These are phyloP conservation scores for Bombyx mandarina DNA, from an alignment of 1,140 invertebrate species.

Conservation along the genomic window DNA sequence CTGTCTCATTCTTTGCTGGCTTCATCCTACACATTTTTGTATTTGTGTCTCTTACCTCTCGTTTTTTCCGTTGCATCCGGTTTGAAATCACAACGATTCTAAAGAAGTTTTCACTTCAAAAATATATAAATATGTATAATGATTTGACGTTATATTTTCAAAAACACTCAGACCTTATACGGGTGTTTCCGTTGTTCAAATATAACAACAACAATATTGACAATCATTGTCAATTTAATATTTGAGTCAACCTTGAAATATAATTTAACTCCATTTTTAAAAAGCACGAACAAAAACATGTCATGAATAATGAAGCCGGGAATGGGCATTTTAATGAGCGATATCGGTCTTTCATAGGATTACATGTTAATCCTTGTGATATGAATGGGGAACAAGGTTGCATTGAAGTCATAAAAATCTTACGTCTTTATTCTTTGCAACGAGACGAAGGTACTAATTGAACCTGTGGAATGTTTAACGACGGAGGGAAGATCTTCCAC, in stretches of 20 bases:
- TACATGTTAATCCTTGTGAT: constrained; percentile 67
- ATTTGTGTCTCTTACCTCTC: too few relatives aligned
- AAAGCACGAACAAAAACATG: constrained; percentile 31
- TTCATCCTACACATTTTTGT: too few relatives aligned
- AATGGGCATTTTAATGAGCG: constrained; percentile 64
- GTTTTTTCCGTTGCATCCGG: too few relatives aligned
- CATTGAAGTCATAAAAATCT: constrained; percentile 52
- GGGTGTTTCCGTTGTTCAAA: too few relatives aligned
- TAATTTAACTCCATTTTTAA: constrained; percentile 35
- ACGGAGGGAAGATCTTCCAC: too few relatives aligned
- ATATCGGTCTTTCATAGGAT: constrained; percentile 61
- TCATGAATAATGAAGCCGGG: constrained; percentile 53
- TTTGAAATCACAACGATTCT: too few relatives aligned
- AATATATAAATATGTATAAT: too few relatives aligned
- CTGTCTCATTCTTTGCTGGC: too few relatives aligned
- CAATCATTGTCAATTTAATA: constrained; percentile 4
- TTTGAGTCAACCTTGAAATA: constrained; percentile 27
- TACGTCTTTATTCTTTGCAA: constrained; percentile 30
- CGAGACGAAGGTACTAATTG: constrained; percentile 16
- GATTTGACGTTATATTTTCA: too few relatives aligned
- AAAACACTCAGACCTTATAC: too few relatives aligned
- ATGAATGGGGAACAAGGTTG: constrained; percentile 27
- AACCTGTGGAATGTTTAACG: constrained; percentile 11
- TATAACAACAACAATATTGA: not conserved
- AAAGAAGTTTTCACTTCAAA: too few relatives aligned